A percentile compares a stretch with the other conserved stretches of the same genome.
Evolutionary conservation across 2,888 invertebrate species (phyloP).

Genomic region (Eurois occulta): DNA sequence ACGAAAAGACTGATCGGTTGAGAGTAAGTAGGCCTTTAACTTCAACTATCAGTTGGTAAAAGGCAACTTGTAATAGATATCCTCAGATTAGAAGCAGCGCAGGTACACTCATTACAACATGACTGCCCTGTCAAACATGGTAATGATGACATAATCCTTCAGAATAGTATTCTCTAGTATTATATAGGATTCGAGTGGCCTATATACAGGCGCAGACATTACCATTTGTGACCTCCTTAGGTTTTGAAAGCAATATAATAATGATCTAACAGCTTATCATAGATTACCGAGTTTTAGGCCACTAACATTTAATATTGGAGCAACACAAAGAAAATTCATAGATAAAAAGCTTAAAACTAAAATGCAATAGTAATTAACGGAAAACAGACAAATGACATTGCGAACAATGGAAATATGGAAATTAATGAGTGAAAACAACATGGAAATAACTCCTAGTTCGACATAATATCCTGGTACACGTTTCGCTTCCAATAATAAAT

Average conservation of each 20-base stretch:
- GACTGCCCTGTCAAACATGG: neutral
- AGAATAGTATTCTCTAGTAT: neutral
- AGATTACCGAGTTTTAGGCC: neutral
- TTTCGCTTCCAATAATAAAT: neutral
- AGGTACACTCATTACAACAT: neutral
- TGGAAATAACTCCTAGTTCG: constrained; percentile 8
- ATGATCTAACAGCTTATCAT: neutral
- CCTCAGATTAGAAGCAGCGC: neutral
- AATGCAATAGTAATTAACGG: neutral
- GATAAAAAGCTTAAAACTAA: neutral
- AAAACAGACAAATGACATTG: neutral
- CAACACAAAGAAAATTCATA: neutral
- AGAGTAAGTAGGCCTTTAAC: neutral
- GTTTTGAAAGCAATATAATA: neutral
- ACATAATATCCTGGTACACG: neutral
- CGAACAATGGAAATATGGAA: neutral
- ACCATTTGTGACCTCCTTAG: neutral
- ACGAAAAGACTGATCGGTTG: neutral
- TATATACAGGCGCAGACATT: neutral
- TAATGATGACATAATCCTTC: neutral
- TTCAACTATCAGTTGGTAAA: neutral
- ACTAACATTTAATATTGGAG: neutral
- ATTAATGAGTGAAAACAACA: constrained; percentile 7
- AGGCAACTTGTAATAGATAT: neutral
- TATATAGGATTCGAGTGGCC: neutral